These are phyloP conservation scores for Bombus fervidus DNA, from an alignment of 1,140 invertebrate species.

Conservation along the genomic window DNA sequence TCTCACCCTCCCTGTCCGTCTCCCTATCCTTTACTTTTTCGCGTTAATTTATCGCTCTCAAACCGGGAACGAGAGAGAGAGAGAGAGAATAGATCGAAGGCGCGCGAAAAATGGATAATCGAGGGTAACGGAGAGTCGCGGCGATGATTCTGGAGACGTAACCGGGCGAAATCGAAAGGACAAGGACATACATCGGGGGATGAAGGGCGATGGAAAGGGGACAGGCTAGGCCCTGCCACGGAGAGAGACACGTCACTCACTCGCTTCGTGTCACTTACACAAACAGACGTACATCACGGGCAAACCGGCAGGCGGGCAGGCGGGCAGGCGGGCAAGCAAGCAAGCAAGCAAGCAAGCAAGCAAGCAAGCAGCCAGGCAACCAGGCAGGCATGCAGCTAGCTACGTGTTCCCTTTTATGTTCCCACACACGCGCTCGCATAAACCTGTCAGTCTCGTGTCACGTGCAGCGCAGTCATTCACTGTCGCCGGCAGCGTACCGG, in stretches of 20 bases:
- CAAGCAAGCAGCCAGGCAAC: conserved; percentile 43
- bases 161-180: conserved; percentile 42
- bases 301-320: conserved; percentile 57
- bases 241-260: conserved; percentile 80
- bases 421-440: conserved; percentile 81
- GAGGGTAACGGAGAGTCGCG: too few species aligned
- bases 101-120: not conserved
- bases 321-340: conserved; percentile 55
- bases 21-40: not conserved
- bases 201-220: conserved; percentile 32
- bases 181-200: conserved; percentile 10
- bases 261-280: conserved; percentile 82
- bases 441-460: conserved; percentile 83
- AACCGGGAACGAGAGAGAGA: not conserved
- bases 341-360: conserved; percentile 68
- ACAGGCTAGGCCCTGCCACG: conserved; percentile 45
- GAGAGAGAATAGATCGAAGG: not conserved
- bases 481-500: conserved; percentile 79
- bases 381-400: conserved; percentile 71
- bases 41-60: conserved; percentile 25
- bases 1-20: not conserved
- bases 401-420: conserved; percentile 82
- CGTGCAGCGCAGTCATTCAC: conserved; percentile 81
- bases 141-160: not conserved
- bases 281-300: conserved; percentile 82